Evolutionary conservation across 2,888 invertebrate species (phyloP).

Genomic region (Pristionchus fissidentatus): DNA sequence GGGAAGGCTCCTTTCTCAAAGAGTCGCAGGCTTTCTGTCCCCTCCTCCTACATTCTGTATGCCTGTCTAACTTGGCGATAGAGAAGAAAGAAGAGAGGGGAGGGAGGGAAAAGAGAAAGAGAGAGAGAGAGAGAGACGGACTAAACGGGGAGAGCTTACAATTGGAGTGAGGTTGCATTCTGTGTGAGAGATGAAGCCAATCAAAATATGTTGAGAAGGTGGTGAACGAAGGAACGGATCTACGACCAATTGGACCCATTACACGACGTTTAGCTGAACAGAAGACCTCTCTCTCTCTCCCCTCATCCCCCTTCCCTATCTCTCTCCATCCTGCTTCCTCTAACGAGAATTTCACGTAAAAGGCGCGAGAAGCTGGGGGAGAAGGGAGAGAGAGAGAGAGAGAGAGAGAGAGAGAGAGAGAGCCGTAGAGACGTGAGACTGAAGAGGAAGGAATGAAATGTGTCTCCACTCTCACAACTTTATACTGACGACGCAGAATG

Average conservation of each 20-base stretch:
- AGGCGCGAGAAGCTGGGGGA: not conserved
- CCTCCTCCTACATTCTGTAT: slow-evolving; percentile 19
- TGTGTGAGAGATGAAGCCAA: not conserved
- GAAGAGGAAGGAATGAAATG: slow-evolving; percentile 19
- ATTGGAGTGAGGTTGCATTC: not conserved
- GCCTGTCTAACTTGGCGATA: slow-evolving; percentile 1
- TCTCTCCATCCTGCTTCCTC: slow-evolving; percentile 2
- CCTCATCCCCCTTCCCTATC: not conserved
- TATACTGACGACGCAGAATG: slow-evolving; percentile 31
- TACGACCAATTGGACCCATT: slow-evolving; percentile 7
- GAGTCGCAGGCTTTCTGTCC: not conserved
- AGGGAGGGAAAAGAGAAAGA: not conserved
- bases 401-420: not conserved
- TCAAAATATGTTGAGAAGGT: not conserved
- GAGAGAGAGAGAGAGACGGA: no score
- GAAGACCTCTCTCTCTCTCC: not conserved
- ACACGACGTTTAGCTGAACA: not conserved
- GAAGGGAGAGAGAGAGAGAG: not conserved
- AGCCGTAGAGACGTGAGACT: not conserved
- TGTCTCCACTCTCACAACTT: not conserved
- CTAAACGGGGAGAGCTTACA: not conserved
- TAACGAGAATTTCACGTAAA: slow-evolving; percentile 39
- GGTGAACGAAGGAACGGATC: not conserved
- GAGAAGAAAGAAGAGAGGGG: not conserved
- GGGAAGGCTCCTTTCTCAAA: not conserved